Conservation (phyloP, 2,113 vertebrate species). For the Ophthalmolycus amberensis region DNA sequence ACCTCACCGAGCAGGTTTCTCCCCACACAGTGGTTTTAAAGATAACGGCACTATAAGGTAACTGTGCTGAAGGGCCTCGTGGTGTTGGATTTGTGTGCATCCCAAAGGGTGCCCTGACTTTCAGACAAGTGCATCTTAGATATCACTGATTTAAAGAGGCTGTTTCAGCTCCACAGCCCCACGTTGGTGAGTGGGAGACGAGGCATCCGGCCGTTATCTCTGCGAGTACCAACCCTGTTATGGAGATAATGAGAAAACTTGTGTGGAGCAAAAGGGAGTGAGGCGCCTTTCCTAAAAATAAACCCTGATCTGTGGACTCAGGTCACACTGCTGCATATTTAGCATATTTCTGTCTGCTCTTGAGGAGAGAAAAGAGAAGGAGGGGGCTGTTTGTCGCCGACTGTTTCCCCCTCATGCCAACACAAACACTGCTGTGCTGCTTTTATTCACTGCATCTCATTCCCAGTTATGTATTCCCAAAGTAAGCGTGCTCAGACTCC, state of each 20-base stretch:
- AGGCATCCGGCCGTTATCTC: conserved; percentile 38
- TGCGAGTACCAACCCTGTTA: conserved; percentile 7
- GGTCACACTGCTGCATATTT: conserved; percentile 76
- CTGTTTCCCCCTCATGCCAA: conserved; percentile 39
- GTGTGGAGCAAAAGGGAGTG: conserved; percentile 31
- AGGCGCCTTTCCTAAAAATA: conserved; percentile 74
- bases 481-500: conserved; percentile 7
- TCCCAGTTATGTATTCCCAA: conserved; percentile 30
- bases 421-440: conserved; percentile 36
- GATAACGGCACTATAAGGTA: conserved; percentile 30
- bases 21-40: conserved; percentile 40
- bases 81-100: conserved; percentile 30
- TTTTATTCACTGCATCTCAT: conserved; percentile 37
- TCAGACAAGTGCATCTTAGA: conserved; percentile 21
- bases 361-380: conserved; percentile 27
- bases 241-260: conserved; percentile 52
- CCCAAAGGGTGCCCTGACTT: conserved; percentile 45
- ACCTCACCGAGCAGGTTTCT: conserved; percentile 13
- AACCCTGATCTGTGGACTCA: conserved; percentile 55
- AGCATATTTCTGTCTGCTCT: conserved; percentile 72
- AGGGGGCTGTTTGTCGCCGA: conserved; percentile 23
- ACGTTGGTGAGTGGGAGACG: background rate
- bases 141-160: background rate
- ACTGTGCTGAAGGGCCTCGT: conserved; percentile 24
- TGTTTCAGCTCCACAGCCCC: conserved; percentile 4